Conservation (phyloP, 2,888 invertebrate genomes). For the Tetropium fuscum region DNA sequence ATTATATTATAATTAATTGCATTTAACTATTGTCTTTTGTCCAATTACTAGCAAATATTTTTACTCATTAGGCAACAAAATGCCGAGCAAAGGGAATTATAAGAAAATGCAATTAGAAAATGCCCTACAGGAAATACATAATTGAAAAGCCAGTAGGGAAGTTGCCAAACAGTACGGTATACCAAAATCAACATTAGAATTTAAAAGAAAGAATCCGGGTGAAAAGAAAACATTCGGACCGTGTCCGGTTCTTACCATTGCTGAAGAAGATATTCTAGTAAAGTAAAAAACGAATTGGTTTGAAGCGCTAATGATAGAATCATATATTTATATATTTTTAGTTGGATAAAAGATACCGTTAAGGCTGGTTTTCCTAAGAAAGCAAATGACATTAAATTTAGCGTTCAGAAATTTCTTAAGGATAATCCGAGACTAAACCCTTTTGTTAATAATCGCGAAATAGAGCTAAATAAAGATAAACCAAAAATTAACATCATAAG, state of each 20-base stretch:
- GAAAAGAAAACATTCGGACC: slow-evolving; percentile 9
- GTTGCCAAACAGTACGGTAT: slow-evolving; percentile 6
- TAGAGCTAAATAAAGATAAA: no score
- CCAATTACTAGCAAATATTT: no score
- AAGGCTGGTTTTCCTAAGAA: slow-evolving; percentile 3
- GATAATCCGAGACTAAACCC: slow-evolving; percentile 1
- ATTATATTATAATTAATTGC: no score
- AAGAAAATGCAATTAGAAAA: no score
- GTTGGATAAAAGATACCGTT: slow-evolving; percentile 6
- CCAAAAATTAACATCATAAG: no score
- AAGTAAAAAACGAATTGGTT: slow-evolving; percentile 4
- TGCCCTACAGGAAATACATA: no score
- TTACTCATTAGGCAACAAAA: no score
- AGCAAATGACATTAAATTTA: neutral
- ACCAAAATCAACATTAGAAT: slow-evolving; percentile 4
- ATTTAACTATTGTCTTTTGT: no score
- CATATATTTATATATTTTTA: slow-evolving; percentile 7
- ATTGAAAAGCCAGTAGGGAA: slow-evolving; percentile 2
- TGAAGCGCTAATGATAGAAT: neutral
- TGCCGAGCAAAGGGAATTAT: no score
- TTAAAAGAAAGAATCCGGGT: slow-evolving; percentile 11
- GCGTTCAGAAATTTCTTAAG: neutral
- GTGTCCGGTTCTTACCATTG: slow-evolving; percentile 1
- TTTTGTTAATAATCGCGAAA: slow-evolving; percentile 7
- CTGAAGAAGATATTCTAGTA: slow-evolving; percentile 5